phyloP scores from a whole-genome alignment of 2,113 vertebrate genomes.

The Hydropotes inermis region DNA sequence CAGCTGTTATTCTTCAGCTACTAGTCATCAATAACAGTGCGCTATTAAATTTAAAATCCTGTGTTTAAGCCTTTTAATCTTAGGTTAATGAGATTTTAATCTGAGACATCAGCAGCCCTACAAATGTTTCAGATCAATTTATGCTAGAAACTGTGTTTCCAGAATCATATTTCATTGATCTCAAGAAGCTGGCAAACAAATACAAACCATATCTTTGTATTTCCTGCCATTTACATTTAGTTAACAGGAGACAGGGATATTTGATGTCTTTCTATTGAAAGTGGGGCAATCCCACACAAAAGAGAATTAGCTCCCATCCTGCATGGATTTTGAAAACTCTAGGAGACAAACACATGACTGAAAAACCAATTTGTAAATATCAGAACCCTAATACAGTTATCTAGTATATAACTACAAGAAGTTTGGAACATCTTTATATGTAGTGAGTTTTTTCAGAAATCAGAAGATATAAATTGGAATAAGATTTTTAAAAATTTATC shows the following conservation, averaged over 20 bases:
- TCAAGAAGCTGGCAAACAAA: constrained; percentile 7
- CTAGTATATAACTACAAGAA: background rate
- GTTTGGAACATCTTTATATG: background rate
- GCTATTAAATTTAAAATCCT: constrained; percentile 3
- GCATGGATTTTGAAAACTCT: background rate
- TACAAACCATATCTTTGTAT: constrained; percentile 30
- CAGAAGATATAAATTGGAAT: background rate
- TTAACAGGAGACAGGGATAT: background rate
- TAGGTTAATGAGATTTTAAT: constrained; percentile 48
- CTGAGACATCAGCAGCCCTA: background rate
- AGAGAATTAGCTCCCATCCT: background rate
- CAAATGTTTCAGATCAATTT: constrained; percentile 23
- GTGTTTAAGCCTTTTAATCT: constrained; percentile 21
- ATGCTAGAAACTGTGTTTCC: background rate
- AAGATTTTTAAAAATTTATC: background rate
- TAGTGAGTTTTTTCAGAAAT: background rate
- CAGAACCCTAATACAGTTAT: background rate
- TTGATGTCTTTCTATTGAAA: background rate
- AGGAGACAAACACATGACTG: background rate
- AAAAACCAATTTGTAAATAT: background rate
- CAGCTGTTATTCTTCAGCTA: constrained; percentile 15
- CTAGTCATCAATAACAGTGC: background rate
- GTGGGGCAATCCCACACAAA: background rate
- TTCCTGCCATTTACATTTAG: constrained; percentile 27
- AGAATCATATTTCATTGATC: constrained; percentile 27